Base-by-base conservation (phyloP, 2,888 invertebrate species). In the Meliscaeva auricollis region DNA sequence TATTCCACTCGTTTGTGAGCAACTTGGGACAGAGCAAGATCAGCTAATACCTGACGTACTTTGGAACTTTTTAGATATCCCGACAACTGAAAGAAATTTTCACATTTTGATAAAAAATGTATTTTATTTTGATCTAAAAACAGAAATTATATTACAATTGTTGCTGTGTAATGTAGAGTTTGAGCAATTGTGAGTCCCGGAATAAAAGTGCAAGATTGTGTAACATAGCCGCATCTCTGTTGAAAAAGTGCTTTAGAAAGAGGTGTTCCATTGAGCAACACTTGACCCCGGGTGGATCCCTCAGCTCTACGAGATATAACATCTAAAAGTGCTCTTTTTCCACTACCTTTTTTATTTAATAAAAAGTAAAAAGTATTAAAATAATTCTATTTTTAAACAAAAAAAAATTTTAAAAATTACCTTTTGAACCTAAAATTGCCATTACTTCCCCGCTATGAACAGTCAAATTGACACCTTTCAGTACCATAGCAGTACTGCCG, bases 381-480 rank as follows among this genome's bases (percentile, higher is more conserved):
- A n/a, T n/a, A 15, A n/a, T 5, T n/a, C n/a, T 5, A 20, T 20
- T 11, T 50, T 20, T 4, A 22, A 22, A 11, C 2, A 22, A 50
- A 50, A 50, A 52, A 26, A 26, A 52, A 52, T 38, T 17, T 58
- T 87, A n/a, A n/a, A n/a, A n/a, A n/a, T 87, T 90, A 95, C 98
- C 98, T 94, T 98, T 98, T 0, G 98, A 98, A 9, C 98, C 98
- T 48, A 98, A 93, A 77, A 98, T 95, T 38, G 98, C 98, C 90
- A 98, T 95, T 69, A 98, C 97, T 92, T 98, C 98, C 5, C 98
- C 98, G 62, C 97, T 97, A 90, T 97, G 96, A 0, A 98, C 97
- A 85, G 96, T 96, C 89, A 98, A 94, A 20, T 97, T 97, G 6
- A 98, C 97, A 93, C 98, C 98, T 92, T 98, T 97, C 13, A 98